Evolutionary conservation across 2,797 vertebrate species (phyloP), one percentile per base, ranked within the genome.

Genomic region (Crocodylus rhombifer): DNA sequence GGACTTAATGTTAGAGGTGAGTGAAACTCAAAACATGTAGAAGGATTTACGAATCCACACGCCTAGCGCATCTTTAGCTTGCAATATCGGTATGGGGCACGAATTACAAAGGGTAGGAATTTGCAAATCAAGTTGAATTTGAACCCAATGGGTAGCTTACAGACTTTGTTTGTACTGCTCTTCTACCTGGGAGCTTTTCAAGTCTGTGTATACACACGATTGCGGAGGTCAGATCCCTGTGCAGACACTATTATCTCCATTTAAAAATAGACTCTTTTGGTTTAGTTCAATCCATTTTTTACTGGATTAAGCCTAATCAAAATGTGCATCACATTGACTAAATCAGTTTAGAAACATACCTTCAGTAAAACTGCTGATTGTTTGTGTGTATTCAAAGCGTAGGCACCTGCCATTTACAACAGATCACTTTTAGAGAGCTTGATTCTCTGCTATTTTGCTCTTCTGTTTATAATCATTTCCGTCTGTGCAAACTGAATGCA

Each of bases 351-450:
- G 36, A 84, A 77, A 0, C 7, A 87, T 76, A n/a, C 25, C 58
- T 71, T 89, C 79, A 9, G 18, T 60, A 7, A 63, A 26, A 4
- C 2, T 63, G n/a, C 1, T 42, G 9, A 74, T 2, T 14, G 2
- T 77, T 36, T 65, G 4, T 51, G 2, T 80, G 17, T 14, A 33
- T 4, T 73, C 55, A 4, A 1, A 36, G 3, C 4, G 76, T 82
- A 36, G 87, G 83, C 94, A 95, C 92, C 63, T 76, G 77, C 93
- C 93, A 84, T 69, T 97, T 95, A 67, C 77, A 94, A 95, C 95
- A 64, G 7, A 93, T 42, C 88, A 62, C 69, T 92, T 94, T 89
- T 60, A 88, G 20, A 89, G 86, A 73, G 1, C 2, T 10, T 90
- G 82, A 67, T 23, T 77, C 1, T 2, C 62, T 36, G 3, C 0